Conservation (phyloP, 2,113 vertebrate species). For the Rissa tridactyla region DNA sequence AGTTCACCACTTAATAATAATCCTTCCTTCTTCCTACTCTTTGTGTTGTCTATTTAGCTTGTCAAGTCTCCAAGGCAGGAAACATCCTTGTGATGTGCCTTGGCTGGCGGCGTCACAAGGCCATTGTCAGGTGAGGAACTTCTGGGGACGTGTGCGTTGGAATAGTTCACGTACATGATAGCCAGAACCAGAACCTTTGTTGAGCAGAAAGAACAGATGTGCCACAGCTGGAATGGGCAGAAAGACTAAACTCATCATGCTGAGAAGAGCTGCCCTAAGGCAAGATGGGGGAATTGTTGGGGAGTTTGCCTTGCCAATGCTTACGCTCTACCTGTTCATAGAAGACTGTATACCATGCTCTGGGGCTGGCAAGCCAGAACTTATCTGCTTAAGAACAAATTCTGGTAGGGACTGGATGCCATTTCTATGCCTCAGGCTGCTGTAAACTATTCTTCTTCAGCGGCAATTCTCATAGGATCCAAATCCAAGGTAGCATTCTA, state of each 20-base stretch:
- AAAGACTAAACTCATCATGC: not conserved
- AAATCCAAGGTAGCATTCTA: not conserved
- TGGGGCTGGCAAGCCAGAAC: conserved; percentile 42
- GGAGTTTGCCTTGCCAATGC: not conserved
- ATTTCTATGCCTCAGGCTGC: conserved; percentile 4
- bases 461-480: not conserved
- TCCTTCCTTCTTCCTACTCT: not conserved
- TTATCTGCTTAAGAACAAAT: conserved; percentile 25
- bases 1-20: not conserved
- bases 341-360: not conserved
- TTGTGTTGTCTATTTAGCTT: not conserved
- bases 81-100: not conserved
- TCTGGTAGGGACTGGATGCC: not conserved
- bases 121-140: not conserved
- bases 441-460: not conserved
- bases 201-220: not conserved
- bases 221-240: not conserved
- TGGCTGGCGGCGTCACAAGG: not conserved
- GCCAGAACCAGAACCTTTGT: not conserved
- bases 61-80: not conserved
- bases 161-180: not conserved
- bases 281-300: not conserved
- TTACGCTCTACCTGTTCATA: not conserved
- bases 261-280: not conserved
- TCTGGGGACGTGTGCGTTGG: not conserved